Evolutionary conservation across 2,888 invertebrate species (phyloP), one percentile per base, ranked within the genome.

Genomic region (Phalangium opilio): DNA sequence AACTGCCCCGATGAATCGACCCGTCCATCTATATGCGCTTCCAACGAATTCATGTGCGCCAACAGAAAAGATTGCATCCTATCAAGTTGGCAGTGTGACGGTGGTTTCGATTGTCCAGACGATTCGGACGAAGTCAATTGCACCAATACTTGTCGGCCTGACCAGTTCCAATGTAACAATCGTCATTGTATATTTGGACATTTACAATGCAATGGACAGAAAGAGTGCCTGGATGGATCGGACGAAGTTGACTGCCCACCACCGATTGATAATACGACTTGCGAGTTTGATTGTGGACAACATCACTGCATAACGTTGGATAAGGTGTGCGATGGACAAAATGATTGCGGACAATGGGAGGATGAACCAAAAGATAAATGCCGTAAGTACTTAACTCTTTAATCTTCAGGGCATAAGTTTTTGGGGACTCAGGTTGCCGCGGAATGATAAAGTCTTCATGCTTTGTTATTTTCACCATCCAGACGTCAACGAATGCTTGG

Each of bases 281-380:
- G 27, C 27, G 27, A 87, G 60, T 89, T 87, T 64, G 81, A 85
- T 64, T 86, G 86, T 63, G 84, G 86, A 12, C 80, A 76, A 3
- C 81, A 81, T 11, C 78, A 79, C 61, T 93, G 91, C 66, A 86
- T 91, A 58, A 74, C 81, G 0, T 64, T 82, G 21, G 70, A 75
- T 2, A 77, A 78, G 61, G 82, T 90, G 3, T 93, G 93, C 65
- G 81, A 93, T 67, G 79, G 78, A 58, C 75, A 76, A 51, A 81
- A 79, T 46, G 87, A 93, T 67, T 93, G 93, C 63, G 82, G 83
- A 17, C 78, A 80, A 62, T 83, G 81, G 68, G 83, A 85, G 63
- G 91, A 93, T 63, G 91, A 91, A 66, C 83, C 82, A 0, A 70
- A 73, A 20, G 77, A 79, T 57, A 75, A 75, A 57, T 89, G 89